Evolutionary conservation across 2,113 vertebrate species (phyloP).

Genomic region (Nansenia antarctica): DNA sequence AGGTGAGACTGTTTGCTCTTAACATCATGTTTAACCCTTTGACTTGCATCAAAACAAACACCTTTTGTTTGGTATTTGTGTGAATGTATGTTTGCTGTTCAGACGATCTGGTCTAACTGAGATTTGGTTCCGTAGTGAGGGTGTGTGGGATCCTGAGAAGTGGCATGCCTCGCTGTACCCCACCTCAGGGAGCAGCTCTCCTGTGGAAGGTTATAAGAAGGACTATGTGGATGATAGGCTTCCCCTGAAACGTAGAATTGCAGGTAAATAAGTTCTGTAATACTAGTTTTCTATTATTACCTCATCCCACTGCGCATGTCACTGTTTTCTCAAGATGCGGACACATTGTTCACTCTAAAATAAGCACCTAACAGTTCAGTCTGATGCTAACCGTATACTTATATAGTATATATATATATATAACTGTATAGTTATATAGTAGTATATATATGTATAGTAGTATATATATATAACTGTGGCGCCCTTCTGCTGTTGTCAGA

Average conservation of each 20-base stretch:
- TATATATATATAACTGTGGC: too few relatives aligned
- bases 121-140: constrained; percentile 78
- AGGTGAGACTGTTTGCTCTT: constrained; percentile 85
- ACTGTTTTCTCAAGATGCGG: too few relatives aligned
- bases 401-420: neutral
- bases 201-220: constrained; percentile 89
- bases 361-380: too few relatives aligned
- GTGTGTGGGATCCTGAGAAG: constrained; percentile 98
- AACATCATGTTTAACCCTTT: neutral
- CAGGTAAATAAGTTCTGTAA: constrained; percentile 72
- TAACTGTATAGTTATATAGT: neutral
- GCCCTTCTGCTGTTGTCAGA: constrained; percentile 79
- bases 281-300: too few relatives aligned
- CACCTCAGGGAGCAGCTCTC: constrained; percentile 86
- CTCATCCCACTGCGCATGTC: too few relatives aligned
- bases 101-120: neutral
- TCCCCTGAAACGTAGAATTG: constrained; percentile 88
- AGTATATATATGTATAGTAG: too few relatives aligned
- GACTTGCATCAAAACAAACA: neutral
- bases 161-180: constrained; percentile 98
- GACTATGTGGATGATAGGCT: constrained; percentile 86
- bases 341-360: too few relatives aligned
- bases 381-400: too few relatives aligned
- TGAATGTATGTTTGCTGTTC: neutral
- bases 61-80: neutral